Evolutionary conservation across 2,113 vertebrate species (phyloP).

Genomic region (human (Homo sapiens)): DNA sequence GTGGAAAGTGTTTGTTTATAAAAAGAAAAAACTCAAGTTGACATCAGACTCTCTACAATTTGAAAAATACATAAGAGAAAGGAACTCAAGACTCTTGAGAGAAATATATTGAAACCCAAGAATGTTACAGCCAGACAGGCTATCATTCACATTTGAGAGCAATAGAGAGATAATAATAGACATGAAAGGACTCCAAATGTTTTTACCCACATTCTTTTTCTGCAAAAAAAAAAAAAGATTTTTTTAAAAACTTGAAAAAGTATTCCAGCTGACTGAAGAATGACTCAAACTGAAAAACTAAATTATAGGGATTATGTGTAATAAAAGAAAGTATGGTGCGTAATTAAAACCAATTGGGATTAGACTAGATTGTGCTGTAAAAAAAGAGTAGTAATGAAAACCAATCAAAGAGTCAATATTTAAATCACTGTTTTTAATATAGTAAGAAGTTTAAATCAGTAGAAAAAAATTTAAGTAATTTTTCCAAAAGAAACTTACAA

Average conservation of each 20-base stretch:
- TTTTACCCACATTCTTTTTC: slow-evolving; percentile 51
- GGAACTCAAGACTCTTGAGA: slow-evolving; percentile 46
- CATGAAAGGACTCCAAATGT: slow-evolving; percentile 36
- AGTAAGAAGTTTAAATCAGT: neutral
- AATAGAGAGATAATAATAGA: slow-evolving; percentile 38
- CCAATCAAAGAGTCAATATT: neutral
- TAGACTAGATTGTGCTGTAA: neutral
- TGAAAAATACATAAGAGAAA: slow-evolving; percentile 45
- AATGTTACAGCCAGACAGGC: slow-evolving; percentile 1
- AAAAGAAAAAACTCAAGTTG: slow-evolving; percentile 46
- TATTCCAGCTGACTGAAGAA: slow-evolving; percentile 54
- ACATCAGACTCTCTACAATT: slow-evolving; percentile 5
- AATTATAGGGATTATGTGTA: slow-evolving; percentile 33
- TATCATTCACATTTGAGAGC: slow-evolving; percentile 43
- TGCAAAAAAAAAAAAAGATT: neutral
- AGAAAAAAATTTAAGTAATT: neutral
- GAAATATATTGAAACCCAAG: slow-evolving; percentile 57
- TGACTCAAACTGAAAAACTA: slow-evolving; percentile 30
- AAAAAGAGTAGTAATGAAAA: slow-evolving; percentile 25
- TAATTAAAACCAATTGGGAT: slow-evolving; percentile 44
- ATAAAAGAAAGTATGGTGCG: slow-evolving; percentile 23
- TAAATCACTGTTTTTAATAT: neutral
- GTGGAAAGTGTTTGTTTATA: neutral
- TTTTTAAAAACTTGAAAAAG: neutral
- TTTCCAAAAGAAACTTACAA: neutral